Conservation (phyloP, 1,140 invertebrate genomes). For the Cydia splendana region DNA sequence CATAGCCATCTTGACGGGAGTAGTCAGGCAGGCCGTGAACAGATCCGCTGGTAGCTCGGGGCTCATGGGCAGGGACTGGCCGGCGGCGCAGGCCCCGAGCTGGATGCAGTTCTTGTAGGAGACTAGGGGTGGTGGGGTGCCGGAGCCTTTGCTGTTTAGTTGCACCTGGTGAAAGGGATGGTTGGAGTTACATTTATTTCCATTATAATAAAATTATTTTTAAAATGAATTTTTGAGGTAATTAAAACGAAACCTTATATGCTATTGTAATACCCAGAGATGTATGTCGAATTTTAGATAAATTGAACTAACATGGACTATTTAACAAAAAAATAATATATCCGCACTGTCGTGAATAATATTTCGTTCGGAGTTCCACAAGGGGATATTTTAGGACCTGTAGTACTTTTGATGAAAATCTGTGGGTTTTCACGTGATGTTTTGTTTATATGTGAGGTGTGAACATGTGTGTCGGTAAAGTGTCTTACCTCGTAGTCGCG, state of each 20-base stretch:
- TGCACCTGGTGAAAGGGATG: neutral
- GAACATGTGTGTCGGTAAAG: neutral
- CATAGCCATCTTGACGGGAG: slow-evolving; percentile 97
- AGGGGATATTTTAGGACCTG: too few relatives aligned
- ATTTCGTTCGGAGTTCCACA: too few relatives aligned
- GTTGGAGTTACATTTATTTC: neutral
- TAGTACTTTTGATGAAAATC: too few relatives aligned
- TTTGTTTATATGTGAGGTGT: neutral
- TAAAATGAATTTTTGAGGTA: too few relatives aligned
- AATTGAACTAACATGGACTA: too few relatives aligned
- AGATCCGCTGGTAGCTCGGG: slow-evolving; percentile 99
- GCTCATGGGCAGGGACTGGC: slow-evolving; percentile 97
- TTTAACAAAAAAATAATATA: neutral
- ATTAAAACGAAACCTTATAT: too few relatives aligned
- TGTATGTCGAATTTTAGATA: too few relatives aligned
- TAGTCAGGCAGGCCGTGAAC: slow-evolving; percentile 98
- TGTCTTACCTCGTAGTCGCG: slow-evolving; percentile 87
- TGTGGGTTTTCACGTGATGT: too few relatives aligned
- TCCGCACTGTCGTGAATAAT: too few relatives aligned
- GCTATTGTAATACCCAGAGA: too few relatives aligned
- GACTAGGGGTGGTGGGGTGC: slow-evolving; percentile 59
- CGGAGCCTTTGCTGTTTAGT: slow-evolving; percentile 32
- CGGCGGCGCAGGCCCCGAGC: slow-evolving; percentile 94
- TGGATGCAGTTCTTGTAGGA: slow-evolving; percentile 96
- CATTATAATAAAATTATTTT: too few relatives aligned